These are phyloP conservation scores for Ardeotis arabs DNA, from an alignment of 2,113 vertebrate species.

Conservation along the genomic window DNA sequence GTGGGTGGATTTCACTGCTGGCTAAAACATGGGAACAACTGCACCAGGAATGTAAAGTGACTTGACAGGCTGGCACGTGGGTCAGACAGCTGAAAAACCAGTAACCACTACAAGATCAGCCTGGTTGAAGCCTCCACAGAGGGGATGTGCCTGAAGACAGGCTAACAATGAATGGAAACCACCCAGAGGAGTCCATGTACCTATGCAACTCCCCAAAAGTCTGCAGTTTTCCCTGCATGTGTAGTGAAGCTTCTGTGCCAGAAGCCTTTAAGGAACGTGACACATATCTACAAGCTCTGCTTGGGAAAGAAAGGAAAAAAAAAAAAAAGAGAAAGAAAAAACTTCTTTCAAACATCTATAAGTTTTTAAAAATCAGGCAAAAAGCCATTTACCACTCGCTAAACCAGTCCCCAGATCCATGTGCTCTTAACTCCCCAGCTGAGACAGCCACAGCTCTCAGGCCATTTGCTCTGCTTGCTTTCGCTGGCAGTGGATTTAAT, in stretches of 20 bases:
- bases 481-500: not conserved
- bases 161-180: not conserved
- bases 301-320: too few species aligned
- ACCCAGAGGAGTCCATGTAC: not conserved
- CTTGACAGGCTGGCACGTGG: not conserved
- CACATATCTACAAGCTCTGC: not conserved
- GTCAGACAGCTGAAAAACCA: not conserved
- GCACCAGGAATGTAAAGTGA: not conserved
- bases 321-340: too few species aligned
- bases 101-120: not conserved
- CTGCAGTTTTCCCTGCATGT: rapidly evolving
- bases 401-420: not conserved
- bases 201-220: not conserved
- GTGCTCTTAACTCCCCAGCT: not conserved
- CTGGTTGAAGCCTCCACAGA: not conserved
- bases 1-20: not conserved
- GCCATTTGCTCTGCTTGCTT: not conserved
- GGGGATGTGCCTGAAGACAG: not conserved
- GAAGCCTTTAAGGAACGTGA: not conserved
- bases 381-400: not conserved
- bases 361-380: not conserved
- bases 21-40: not conserved
- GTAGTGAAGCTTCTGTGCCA: not conserved
- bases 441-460: not conserved
- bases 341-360: not conserved